Conservation (phyloP, 2,888 invertebrate species). For the Caenorhabditis sp. region DNA sequence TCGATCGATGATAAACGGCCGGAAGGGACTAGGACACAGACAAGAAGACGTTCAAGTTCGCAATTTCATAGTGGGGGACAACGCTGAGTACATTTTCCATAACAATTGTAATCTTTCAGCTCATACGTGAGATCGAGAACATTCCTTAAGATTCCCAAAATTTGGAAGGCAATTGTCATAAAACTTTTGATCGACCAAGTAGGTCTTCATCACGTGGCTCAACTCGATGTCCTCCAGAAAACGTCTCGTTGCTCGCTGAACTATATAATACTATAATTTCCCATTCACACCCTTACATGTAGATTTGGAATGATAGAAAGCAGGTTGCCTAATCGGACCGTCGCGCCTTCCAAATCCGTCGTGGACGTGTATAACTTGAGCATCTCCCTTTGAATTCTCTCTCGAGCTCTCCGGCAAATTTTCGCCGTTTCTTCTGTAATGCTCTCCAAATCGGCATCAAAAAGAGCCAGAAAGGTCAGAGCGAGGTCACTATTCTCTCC, state of each 20-base stretch:
- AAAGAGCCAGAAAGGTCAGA: slow-evolving; percentile 29
- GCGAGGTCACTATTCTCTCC: slow-evolving; percentile 32
- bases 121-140: neutral
- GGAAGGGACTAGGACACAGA: too few species aligned
- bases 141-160: slow-evolving; percentile 26
- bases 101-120: too few species aligned
- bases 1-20: too few species aligned
- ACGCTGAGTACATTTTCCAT: too few species aligned
- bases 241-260: slow-evolving; percentile 31
- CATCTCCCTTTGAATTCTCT: slow-evolving; percentile 30
- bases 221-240: slow-evolving; percentile 42
- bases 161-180: slow-evolving; percentile 44
- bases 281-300: slow-evolving; percentile 13
- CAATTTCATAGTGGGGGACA: too few species aligned
- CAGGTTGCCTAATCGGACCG: slow-evolving; percentile 24
- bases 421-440: slow-evolving; percentile 13
- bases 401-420: slow-evolving; percentile 20
- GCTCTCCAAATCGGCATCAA: slow-evolving; percentile 29
- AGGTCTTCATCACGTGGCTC: slow-evolving; percentile 40
- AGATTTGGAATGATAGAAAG: slow-evolving; percentile 40
- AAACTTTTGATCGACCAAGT: slow-evolving; percentile 28
- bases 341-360: slow-evolving; percentile 5
- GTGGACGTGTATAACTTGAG: slow-evolving; percentile 24
- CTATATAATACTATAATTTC: neutral
- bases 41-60: too few species aligned